Percentiles rank a stretch among this genome's conserved stretches.
Evolutionary conservation across 2,113 vertebrate species (phyloP).

Genomic region (Siniperca chuatsi): DNA sequence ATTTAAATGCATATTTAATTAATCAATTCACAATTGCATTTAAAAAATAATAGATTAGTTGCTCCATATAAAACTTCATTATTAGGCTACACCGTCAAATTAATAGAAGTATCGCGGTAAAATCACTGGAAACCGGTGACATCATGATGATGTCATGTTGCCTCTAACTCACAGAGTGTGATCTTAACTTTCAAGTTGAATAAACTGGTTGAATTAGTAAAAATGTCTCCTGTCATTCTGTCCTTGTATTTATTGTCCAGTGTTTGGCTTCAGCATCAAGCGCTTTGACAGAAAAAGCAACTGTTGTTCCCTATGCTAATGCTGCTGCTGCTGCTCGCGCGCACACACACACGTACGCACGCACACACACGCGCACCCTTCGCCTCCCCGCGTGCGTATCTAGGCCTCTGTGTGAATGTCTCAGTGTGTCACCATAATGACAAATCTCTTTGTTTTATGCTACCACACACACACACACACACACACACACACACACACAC

Average conservation of each 20-base stretch:
- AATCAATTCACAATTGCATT: no score
- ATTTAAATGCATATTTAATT: no score
- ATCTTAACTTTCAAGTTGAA: not conserved
- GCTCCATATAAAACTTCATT: not conserved
- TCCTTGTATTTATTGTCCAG: conserved; percentile 41
- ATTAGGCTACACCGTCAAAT: not conserved
- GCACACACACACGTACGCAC: not conserved
- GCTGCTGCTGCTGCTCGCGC: conserved; percentile 3
- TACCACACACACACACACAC: conserved; percentile 12
- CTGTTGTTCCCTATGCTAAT: conserved; percentile 76
- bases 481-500: conserved; percentile 9
- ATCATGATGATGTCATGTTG: not conserved
- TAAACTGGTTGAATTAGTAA: not conserved
- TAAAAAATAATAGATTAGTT: no score
- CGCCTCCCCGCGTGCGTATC: conserved; percentile 17
- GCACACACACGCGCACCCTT: not conserved
- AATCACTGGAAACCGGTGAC: not conserved
- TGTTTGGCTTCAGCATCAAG: conserved; percentile 51
- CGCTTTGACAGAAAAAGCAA: conserved; percentile 43
- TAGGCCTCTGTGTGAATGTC: conserved; percentile 52
- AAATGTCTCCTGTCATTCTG: conserved; percentile 8
- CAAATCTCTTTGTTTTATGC: conserved; percentile 65
- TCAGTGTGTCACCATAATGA: conserved; percentile 63
- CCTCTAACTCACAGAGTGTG: not conserved
- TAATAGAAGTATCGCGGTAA: no score